phyloP scores from a whole-genome alignment of 2,797 vertebrate genomes.

The Falco berigora region DNA sequence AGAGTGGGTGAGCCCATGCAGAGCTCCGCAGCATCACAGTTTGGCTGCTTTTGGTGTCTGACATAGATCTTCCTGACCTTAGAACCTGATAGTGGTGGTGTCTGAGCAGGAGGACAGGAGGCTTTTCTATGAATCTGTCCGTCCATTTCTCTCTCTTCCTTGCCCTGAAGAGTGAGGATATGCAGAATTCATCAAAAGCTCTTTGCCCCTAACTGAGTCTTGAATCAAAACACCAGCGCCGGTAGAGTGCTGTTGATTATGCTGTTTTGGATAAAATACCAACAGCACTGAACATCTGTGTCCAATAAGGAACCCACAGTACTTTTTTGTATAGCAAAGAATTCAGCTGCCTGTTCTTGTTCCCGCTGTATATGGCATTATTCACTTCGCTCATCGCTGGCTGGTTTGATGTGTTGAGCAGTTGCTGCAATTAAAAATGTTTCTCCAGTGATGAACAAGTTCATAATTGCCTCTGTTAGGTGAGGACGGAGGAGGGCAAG shows the following conservation, averaged over 20 bases:
- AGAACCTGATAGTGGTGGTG: background rate
- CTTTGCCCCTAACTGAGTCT: background rate
- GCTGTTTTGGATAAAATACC: background rate
- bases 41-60: background rate
- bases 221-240: background rate
- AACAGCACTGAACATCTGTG: background rate
- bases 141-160: accelerated
- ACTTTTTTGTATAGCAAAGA: background rate
- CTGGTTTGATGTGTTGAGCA: background rate
- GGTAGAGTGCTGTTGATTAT: background rate
- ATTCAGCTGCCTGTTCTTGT: background rate
- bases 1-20: background rate
- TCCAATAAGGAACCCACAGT: background rate
- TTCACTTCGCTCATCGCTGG: background rate
- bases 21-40: accelerated
- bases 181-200: background rate
- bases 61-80: background rate
- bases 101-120: background rate
- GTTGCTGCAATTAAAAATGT: background rate
- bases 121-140: background rate
- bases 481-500: background rate
- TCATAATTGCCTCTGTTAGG: background rate
- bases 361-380: background rate
- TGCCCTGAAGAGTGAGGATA: accelerated
- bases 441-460: background rate